Base-by-base conservation (phyloP, 2,888 invertebrate genomes). In the Cryptosula pallasiana region DNA sequence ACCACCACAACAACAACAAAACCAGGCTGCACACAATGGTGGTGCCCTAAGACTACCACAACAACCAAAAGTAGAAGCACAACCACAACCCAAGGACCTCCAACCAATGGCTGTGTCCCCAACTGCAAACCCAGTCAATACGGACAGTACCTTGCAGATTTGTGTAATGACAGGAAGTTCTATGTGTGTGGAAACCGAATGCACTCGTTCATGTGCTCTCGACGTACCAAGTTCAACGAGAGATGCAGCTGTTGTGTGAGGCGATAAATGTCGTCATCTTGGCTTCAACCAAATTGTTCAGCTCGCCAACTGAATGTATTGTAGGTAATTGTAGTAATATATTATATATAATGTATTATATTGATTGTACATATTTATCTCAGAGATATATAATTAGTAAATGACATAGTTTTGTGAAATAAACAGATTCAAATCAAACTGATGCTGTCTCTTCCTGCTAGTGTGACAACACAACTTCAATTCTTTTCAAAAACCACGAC, bases 11-110 rank as follows among this genome's bases (percentile, higher is more conserved):
- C 20, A 45, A 20, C 63, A 9, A 45, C 45, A 45, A 45, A 13
- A 45, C 9, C 63, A 9, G 63, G 63, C 5, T 63, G 63, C 32
- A 63, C 63, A 27, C 25, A 13, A 32, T 63, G 63, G 63, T 63
- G 63, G 63, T 63, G 63, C 27, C 63, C 63, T 29, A 25, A 20
- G 27, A 25, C 63, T 13, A 63, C 29, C 5, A 63, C 63, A 25
- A 63, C 63, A 25, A 57, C 57, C 5, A 25, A 5, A n/a, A 9
- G 23, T 57, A 9, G 20, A 13, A 16, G 13, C 57, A 57, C 57
- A 16, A 25, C 57, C 57, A 57, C 13, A 13, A 45, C 45, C 5
- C 5, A 5, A 13, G 9, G 45, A 5, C 45, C 45, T 5, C 45
- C 45, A 20, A 45, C 45, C 9, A 45, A 45, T 45, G 45, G 45